Evolutionary conservation across 2,797 vertebrate species (phyloP), one percentile per base, ranked within the genome.

Genomic region (Bryconaethiops microstoma): DNA sequence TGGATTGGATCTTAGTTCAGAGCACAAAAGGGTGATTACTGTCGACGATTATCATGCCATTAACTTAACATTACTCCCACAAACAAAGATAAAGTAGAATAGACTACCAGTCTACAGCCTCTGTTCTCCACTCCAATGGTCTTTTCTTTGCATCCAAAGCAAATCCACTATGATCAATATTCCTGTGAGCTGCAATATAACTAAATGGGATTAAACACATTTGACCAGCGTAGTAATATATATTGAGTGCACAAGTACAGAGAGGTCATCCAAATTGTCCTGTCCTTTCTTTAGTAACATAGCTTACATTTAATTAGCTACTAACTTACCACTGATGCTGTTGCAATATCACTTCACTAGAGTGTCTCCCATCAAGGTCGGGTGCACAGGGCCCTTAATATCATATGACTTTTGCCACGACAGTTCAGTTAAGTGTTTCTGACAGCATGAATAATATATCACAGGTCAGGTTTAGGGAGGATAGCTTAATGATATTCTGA

Each of bases 401-500:
- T 54, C 48, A 72, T 54, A 10, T 72, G 69, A 17, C 50, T 17
- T 71, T 54, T 54, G 7, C 69, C 25, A 55, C 35, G 50, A 54
- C 23, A 35, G 69, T 29, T 70, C 68, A 70, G 68, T 19, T 72
- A 8, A 55, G 23, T 17, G 14, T 55, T 72, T 29, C 48, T 17
- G 21, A 50, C 23, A 70, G 68, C 19, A 54, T 19, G 6, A 71
- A 25, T 70, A 70, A 70, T 69, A 69, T 48, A 48, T 25, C 21
- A 45, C 42, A 45, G 42, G 42, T 69, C 21, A 69, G 67, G 21
- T 69, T 69, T 23, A 35, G 7, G 10, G 23, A 9, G 25, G 39
- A 19, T 42, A 45, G 16, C 65, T n/a, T 45, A 40, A 17, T 65
- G 63, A 5, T 65, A 65, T 39, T 65, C 29, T 17, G 29, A 65